Conservation (phyloP, 2,113 vertebrate genomes). For the Hemibates koningsi region DNA sequence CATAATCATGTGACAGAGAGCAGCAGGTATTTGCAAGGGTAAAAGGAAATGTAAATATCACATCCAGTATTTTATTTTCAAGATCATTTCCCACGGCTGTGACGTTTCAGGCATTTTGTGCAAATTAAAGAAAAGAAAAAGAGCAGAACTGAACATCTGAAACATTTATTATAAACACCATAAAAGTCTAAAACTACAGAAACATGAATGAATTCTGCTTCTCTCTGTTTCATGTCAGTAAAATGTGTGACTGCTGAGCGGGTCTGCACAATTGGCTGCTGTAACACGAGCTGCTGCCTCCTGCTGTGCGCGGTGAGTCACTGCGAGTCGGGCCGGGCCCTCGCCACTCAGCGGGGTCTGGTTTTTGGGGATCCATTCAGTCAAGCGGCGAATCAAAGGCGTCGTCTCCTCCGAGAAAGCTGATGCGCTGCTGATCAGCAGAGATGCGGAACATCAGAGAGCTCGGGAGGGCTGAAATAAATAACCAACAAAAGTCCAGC, state of each 20-base stretch:
- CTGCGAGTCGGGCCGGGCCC: neutral
- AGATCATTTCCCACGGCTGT: neutral
- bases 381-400: conserved; percentile 1
- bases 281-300: neutral
- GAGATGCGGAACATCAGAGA: neutral
- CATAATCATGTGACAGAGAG: neutral
- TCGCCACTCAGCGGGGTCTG: neutral
- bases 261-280: neutral
- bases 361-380: neutral
- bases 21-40: neutral
- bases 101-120: neutral
- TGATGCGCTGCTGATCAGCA: neutral
- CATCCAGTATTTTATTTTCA: neutral
- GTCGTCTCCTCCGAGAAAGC: neutral
- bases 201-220: neutral
- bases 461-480: neutral
- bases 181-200: neutral
- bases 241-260: neutral
- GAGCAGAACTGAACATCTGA: too few species aligned
- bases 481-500: neutral
- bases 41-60: neutral
- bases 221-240: neutral
- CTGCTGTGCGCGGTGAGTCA: neutral
- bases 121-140: neutral
- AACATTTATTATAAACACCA: neutral